A percentile compares a stretch with the other conserved stretches of the same genome.
Conservation (phyloP, 2,888 invertebrate species). For the Diabrotica balteata region DNA sequence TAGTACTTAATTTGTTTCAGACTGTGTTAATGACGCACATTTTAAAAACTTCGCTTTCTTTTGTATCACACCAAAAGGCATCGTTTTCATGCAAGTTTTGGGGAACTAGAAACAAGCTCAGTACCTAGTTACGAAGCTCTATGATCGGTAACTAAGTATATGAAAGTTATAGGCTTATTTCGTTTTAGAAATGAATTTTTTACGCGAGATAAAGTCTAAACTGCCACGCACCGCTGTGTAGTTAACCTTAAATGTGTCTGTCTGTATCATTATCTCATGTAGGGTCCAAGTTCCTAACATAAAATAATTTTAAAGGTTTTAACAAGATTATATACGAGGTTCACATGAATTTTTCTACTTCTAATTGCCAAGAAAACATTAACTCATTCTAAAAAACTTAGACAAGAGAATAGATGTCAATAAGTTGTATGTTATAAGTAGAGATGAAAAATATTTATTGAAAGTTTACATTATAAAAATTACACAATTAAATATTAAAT, state of each 20-base stretch:
- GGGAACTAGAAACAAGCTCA: no score
- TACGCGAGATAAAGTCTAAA: not conserved
- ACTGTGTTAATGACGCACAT: no score
- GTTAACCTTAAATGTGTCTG: slow-evolving; percentile 49
- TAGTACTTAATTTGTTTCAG: no score
- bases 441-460: slow-evolving; percentile 54
- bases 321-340: slow-evolving; percentile 47
- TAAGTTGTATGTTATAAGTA: slow-evolving; percentile 54
- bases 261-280: slow-evolving; percentile 45
- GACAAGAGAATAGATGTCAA: slow-evolving; percentile 55
- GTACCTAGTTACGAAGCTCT: no score
- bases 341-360: slow-evolving; percentile 54
- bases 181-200: no score
- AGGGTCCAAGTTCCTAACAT: slow-evolving; percentile 59
- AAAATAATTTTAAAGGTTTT: slow-evolving; percentile 28
- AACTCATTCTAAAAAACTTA: slow-evolving; percentile 55
- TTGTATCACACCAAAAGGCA: no score
- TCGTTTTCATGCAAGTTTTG: no score
- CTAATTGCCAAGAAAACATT: slow-evolving; percentile 52
- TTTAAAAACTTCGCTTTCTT: no score
- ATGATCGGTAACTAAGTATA: no score
- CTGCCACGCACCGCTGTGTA: slow-evolving; percentile 5
- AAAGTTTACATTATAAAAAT: slow-evolving; percentile 48
- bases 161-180: no score
- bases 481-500: slow-evolving; percentile 29